Evolutionary conservation across 2,113 vertebrate species (phyloP).

Genomic region (Merops nubicus): DNA sequence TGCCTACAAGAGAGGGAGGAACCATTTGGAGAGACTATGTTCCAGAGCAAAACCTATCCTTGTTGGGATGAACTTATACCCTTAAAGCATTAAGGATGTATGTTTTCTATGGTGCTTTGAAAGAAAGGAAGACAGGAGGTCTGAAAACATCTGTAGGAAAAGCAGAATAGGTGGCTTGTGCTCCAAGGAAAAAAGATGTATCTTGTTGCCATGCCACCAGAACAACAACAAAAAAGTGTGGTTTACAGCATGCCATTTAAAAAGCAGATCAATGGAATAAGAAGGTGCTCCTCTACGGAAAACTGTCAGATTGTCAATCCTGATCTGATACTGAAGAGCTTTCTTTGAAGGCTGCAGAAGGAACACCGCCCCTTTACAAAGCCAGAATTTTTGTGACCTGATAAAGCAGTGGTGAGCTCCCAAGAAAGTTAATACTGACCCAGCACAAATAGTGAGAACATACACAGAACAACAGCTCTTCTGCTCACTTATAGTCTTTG

Average conservation of each 20-base stretch:
- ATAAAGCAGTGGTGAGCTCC: not conserved
- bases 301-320: not conserved
- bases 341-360: not conserved
- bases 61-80: not conserved
- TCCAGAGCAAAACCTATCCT: not conserved
- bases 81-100: not conserved
- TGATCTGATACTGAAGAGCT: not conserved
- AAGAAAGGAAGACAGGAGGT: not conserved
- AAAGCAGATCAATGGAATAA: not conserved
- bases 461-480: not conserved
- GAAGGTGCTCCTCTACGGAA: not conserved
- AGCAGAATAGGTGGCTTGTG: not conserved
- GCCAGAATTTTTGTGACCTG: not conserved
- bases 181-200: not conserved
- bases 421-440: not conserved
- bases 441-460: fast-evolving
- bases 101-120: not conserved
- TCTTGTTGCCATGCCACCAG: not conserved
- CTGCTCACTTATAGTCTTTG: not conserved
- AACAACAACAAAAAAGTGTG: not conserved
- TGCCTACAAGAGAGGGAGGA: not conserved
- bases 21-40: not conserved
- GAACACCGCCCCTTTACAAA: not conserved
- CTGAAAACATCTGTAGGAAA: not conserved
- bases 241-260: not conserved